phyloP scores from a whole-genome alignment of 1,140 invertebrate genomes.

The Plutomurus gul region DNA sequence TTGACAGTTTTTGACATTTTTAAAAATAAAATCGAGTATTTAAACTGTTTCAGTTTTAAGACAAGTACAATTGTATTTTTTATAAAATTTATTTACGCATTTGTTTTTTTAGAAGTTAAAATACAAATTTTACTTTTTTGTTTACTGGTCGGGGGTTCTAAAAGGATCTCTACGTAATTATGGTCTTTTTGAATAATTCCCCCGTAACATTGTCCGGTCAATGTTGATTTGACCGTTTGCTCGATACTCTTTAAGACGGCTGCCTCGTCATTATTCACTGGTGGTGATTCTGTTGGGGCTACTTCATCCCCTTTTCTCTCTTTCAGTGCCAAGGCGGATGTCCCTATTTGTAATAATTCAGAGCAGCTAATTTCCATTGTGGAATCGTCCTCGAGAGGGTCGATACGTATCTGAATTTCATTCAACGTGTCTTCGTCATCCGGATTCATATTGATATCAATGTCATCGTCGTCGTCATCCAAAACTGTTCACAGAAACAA shows the following conservation, averaged over 20 bases:
- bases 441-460: not conserved
- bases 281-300: too few species aligned
- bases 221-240: constrained; percentile 2
- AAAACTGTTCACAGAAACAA: not conserved
- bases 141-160: not conserved
- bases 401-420: constrained; percentile 4
- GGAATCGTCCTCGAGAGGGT: not conserved
- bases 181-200: not conserved
- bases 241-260: not conserved
- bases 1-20: too few species aligned
- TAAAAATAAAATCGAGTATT: too few species aligned
- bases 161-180: not conserved
- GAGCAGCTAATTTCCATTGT: not conserved
- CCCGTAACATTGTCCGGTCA: not conserved
- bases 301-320: not conserved
- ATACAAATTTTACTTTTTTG: not conserved
- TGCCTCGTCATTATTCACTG: not conserved
- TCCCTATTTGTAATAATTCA: not conserved
- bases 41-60: too few species aligned
- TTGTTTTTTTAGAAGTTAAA: too few species aligned
- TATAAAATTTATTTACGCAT: too few species aligned
- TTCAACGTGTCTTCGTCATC: not conserved
- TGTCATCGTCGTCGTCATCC: not conserved
- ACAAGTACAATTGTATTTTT: too few species aligned
- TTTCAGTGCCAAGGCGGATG: not conserved